Percentiles rank a stretch among this genome's conserved stretches.
phyloP scores from a whole-genome alignment of 2,113 vertebrate species.

The Odocoileus virginianus region DNA sequence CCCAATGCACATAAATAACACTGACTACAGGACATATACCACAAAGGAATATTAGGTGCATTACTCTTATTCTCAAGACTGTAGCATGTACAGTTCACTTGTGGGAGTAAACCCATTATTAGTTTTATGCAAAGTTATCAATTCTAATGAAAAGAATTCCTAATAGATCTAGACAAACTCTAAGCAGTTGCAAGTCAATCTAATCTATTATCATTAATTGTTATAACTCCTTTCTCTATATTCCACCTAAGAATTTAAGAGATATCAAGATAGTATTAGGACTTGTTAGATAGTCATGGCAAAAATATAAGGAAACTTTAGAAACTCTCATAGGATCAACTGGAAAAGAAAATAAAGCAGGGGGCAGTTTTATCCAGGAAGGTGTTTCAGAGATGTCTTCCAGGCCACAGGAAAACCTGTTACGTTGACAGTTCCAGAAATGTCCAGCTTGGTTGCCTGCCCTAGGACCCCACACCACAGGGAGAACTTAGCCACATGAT shows the following conservation, averaged over 20 bases:
- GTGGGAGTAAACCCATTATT: neutral
- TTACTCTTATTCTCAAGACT: neutral
- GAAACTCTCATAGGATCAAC: neutral
- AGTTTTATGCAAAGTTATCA: neutral
- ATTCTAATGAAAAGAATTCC: neutral
- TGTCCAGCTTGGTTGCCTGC: neutral
- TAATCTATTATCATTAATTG: neutral
- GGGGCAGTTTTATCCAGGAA: neutral
- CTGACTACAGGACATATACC: neutral
- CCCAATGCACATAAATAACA: neutral
- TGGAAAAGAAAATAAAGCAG: neutral
- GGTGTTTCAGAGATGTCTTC: neutral
- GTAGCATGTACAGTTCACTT: neutral
- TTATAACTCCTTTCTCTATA: neutral
- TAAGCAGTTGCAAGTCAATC: neutral
- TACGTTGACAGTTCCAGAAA: rapidly evolving
- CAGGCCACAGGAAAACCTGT: neutral
- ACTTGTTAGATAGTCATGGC: neutral
- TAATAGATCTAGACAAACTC: neutral
- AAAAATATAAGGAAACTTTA: neutral
- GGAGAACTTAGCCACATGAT: neutral
- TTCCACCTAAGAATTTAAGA: neutral
- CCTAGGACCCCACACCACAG: neutral
- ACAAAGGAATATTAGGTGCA: neutral
- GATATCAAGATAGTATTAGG: neutral